Evolutionary conservation across 2,888 invertebrate species (phyloP).

Genomic region (Sarcophaga variegata): DNA sequence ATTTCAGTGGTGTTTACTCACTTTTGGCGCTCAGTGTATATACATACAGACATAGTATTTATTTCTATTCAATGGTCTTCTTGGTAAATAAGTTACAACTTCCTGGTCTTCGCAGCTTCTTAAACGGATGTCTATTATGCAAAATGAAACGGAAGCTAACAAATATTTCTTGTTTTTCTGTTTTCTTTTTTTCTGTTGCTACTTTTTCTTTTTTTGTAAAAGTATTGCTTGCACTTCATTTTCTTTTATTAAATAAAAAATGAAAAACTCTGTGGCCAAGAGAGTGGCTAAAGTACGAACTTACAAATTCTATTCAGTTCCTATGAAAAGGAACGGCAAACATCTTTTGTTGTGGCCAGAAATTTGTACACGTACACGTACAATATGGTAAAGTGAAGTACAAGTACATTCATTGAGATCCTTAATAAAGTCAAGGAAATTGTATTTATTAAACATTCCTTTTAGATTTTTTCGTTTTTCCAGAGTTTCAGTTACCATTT

Average conservation of each 20-base stretch:
- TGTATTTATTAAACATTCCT: slow-evolving; percentile 67
- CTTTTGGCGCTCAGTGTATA: neutral
- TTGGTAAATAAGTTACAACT: slow-evolving; percentile 58
- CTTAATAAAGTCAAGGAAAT: slow-evolving; percentile 66
- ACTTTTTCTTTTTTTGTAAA: slow-evolving; percentile 25
- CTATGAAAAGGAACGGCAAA: neutral
- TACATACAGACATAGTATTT: neutral
- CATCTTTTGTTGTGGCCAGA: slow-evolving; percentile 29
- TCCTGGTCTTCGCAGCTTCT: slow-evolving; percentile 48
- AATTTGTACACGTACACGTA: slow-evolving; percentile 9
- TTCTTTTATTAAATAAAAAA: slow-evolving; percentile 45
- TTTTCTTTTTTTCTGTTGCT: neutral
- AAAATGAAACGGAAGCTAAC: slow-evolving; percentile 65
- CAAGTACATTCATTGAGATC: slow-evolving; percentile 37
- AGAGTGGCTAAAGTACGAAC: slow-evolving; percentile 11
- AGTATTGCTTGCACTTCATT: slow-evolving; percentile 57
- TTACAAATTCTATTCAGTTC: neutral
- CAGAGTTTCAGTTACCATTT: slow-evolving; percentile 41
- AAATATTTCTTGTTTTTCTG: slow-evolving; percentile 42
- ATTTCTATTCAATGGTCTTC: neutral
- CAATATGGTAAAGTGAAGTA: neutral
- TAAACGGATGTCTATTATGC: slow-evolving; percentile 58
- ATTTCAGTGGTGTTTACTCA: too few relatives aligned
- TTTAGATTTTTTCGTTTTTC: slow-evolving; percentile 39
- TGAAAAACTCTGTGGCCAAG: neutral